Conservation (phyloP, 2,797 vertebrate species). For the Oophaga sylvatica region DNA sequence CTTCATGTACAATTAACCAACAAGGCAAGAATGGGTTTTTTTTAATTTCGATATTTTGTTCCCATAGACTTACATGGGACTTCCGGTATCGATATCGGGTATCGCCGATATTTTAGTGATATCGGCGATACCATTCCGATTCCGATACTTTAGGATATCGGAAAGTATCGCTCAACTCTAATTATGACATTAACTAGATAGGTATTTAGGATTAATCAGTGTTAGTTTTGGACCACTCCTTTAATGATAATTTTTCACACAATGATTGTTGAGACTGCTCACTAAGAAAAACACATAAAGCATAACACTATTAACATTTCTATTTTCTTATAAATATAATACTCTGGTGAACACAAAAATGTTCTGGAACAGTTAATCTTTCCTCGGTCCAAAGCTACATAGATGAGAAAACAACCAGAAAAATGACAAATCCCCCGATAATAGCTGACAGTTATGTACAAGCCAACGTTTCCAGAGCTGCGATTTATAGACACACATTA, state of each 20-base stretch:
- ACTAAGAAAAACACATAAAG: not conserved
- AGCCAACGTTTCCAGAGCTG: conserved; percentile 14
- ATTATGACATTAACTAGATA: no score
- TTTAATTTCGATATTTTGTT: no score
- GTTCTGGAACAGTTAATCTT: conserved; percentile 15
- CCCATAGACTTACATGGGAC: no score
- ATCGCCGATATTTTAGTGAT: no score
- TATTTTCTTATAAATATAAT: not conserved
- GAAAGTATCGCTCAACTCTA: no score
- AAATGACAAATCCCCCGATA: conserved; percentile 10
- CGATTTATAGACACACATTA: not conserved
- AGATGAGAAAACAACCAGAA: conserved; percentile 4
- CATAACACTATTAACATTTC: not conserved
- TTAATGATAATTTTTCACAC: not conserved
- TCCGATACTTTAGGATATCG: no score
- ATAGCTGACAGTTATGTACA: conserved; percentile 11
- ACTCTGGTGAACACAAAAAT: not conserved
- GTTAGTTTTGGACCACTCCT: no score
- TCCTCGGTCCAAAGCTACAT: conserved; percentile 16
- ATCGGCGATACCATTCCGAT: no score
- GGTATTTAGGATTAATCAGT: no score
- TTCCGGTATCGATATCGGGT: no score
- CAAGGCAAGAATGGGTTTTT: no score
- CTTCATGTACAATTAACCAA: no score
- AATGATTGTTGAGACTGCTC: not conserved